Conservation (phyloP, 2,888 invertebrate species). For the Artemia sinica region DNA sequence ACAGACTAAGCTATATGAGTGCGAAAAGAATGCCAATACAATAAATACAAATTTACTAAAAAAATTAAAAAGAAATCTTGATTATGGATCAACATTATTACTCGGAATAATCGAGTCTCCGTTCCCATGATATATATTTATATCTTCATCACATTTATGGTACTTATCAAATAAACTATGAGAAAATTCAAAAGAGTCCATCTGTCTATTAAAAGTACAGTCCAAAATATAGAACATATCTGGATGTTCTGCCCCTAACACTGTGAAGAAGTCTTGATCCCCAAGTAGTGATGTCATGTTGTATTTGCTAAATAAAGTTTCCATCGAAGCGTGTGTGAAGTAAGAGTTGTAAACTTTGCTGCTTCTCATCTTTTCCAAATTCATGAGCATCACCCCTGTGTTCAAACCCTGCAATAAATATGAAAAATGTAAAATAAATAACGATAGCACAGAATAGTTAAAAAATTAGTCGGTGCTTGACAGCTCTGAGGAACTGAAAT, state of each 20-base stretch:
- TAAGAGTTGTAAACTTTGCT: constrained; percentile 31
- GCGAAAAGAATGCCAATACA: too few species aligned
- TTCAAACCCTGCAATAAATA: constrained; percentile 32
- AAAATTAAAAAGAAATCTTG: too few species aligned
- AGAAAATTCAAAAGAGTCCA: constrained; percentile 28
- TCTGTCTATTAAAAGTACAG: constrained; percentile 35
- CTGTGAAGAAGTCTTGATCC: constrained; percentile 31
- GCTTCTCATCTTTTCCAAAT: constrained; percentile 32
- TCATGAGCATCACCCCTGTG: constrained; percentile 34
- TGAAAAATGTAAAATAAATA: too few species aligned
- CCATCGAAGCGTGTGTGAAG: constrained; percentile 27
- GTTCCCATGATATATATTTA: constrained; percentile 31
- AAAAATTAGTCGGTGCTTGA: too few species aligned
- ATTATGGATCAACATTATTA: too few species aligned
- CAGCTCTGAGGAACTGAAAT: too few species aligned
- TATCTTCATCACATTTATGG: constrained; percentile 29
- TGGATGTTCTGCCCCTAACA: constrained; percentile 32
- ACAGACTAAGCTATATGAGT: too few species aligned
- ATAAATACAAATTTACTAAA: too few species aligned
- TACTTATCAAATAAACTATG: constrained; percentile 31
- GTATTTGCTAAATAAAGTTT: constrained; percentile 31
- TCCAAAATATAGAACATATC: constrained; percentile 34
- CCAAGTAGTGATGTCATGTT: constrained; percentile 26
- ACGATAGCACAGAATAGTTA: too few species aligned
- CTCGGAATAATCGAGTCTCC: constrained; percentile 26